Base-by-base conservation (phyloP, 2,888 invertebrate genomes). In the Phyllotreta cruciferae region DNA sequence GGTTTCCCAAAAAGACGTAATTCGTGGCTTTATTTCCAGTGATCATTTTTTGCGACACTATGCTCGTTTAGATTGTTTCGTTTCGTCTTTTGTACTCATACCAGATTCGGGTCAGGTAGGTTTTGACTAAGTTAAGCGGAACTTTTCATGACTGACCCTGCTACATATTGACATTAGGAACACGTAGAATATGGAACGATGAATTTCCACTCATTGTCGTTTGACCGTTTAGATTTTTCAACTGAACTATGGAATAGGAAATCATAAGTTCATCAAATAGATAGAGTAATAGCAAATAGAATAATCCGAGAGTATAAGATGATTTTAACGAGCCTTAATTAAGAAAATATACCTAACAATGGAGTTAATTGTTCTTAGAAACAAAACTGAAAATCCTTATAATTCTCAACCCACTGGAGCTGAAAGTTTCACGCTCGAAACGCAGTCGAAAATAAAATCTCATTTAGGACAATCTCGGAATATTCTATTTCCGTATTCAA, bases 71-170 rank as follows among this genome's bases (percentile, higher is more conserved):
- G 24, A 24, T 24, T 24, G 24, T 24, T 24, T 52, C 38, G 37
- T 52, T 52, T 52, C 52, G 52, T 52, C 52, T 38, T 52, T 35
- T 49, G 5, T 1, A 49, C 49, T 49, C 35, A 50, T 34, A 41
- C 8, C 1, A 37, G 24, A 58, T 58, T 58, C 58, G 10, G n/a
- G 50, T 58, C 58, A 58, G 58, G 58, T 58, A 58, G 9, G 41
- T 35, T 58, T 58, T 58, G 58, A 58, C 58, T 58, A 58, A 58
- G 50, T 58, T 58, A 58, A 58, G 50, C 11, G 35, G 35, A 50
- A 58, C 41, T 58, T 58, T 58, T 58, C 50, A 24, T 50, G 58
- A 24, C 58, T 50, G 39, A 50, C 34, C 58, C 41, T 24, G 50
- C 49, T 58, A 39, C 50, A 41, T 58, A 58, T 58, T 58, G 50